A percentile compares a stretch with the other conserved stretches of the same genome.
Conservation (phyloP, 2,888 invertebrate genomes). For the Tenthredo livida region DNA sequence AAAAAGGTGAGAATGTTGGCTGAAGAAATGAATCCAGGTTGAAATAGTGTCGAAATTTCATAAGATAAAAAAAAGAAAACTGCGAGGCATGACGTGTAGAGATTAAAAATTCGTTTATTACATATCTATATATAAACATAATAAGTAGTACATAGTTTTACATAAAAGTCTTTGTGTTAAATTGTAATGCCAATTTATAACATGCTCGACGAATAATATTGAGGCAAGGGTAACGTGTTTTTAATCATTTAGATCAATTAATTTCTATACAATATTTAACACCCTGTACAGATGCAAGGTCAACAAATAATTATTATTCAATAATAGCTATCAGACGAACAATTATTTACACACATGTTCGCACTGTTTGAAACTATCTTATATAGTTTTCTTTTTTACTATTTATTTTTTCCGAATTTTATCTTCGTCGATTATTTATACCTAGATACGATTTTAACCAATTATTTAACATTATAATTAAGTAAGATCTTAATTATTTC, state of each 20-base stretch:
- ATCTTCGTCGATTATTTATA: not conserved
- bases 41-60: not conserved
- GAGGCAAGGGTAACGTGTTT: not conserved
- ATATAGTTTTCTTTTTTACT: no score
- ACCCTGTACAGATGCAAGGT: not conserved
- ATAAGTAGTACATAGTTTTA: not conserved
- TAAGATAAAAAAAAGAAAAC: not conserved
- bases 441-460: not conserved
- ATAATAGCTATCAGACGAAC: not conserved
- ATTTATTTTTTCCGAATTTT: not conserved
- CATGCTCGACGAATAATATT: not conserved
- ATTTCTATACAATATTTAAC: not conserved
- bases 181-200: not conserved
- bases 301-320: not conserved
- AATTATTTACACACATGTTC: not conserved
- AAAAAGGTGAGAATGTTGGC: not conserved
- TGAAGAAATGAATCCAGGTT: not conserved
- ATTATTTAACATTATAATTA: not conserved
- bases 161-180: conserved; percentile 20
- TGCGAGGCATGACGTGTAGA: not conserved
- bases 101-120: conserved; percentile 30
- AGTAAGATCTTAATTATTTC: not conserved
- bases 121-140: not conserved
- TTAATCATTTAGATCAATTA: not conserved
- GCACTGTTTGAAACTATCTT: no score